Percentiles rank a stretch among this genome's conserved stretches.
These are phyloP conservation scores for Dicycla oo DNA, from an alignment of 2,888 invertebrate species.

Conservation along the genomic window DNA sequence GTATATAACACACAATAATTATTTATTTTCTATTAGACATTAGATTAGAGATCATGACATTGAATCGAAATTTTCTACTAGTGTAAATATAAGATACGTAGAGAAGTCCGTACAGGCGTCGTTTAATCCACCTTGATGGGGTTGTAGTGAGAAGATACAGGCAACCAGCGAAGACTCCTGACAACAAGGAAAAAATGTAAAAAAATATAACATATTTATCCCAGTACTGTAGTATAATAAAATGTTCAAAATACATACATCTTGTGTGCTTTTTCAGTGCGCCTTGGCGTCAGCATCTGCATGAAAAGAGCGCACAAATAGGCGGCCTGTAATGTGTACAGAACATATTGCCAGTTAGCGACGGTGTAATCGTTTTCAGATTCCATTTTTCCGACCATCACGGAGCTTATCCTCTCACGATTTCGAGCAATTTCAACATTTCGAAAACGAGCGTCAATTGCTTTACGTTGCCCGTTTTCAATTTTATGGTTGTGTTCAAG, in stretches of 20 bases:
- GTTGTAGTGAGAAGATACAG: slow-evolving; percentile 63
- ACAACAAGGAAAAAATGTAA: slow-evolving; percentile 58
- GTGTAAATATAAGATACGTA: slow-evolving; percentile 40
- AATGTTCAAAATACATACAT: slow-evolving; percentile 57
- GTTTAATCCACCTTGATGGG: slow-evolving; percentile 79
- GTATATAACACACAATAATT: slow-evolving; percentile 60
- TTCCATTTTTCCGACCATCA: slow-evolving; percentile 26
- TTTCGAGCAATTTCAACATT: slow-evolving; percentile 47
- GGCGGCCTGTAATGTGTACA: slow-evolving; percentile 81
- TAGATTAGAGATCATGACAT: slow-evolving; percentile 62
- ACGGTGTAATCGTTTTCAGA: slow-evolving; percentile 42
- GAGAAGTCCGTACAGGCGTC: slow-evolving; percentile 10
- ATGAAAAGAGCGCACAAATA: slow-evolving; percentile 78
- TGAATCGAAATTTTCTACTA: slow-evolving; percentile 66
- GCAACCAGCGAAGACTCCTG: slow-evolving; percentile 75
- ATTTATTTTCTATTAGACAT: slow-evolving; percentile 66
- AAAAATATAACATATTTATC: not conserved
- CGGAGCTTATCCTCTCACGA: slow-evolving; percentile 38
- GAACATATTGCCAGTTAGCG: slow-evolving; percentile 78
- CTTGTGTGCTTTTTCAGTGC: slow-evolving; percentile 62
- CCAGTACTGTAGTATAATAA: not conserved
- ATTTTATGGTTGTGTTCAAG: slow-evolving; percentile 32
- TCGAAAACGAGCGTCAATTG: slow-evolving; percentile 52
- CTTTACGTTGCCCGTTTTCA: slow-evolving; percentile 51
- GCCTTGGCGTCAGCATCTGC: slow-evolving; percentile 72